Evolutionary conservation across 2,797 vertebrate species (phyloP).

Genomic region (Melanotaenia maccullochi): DNA sequence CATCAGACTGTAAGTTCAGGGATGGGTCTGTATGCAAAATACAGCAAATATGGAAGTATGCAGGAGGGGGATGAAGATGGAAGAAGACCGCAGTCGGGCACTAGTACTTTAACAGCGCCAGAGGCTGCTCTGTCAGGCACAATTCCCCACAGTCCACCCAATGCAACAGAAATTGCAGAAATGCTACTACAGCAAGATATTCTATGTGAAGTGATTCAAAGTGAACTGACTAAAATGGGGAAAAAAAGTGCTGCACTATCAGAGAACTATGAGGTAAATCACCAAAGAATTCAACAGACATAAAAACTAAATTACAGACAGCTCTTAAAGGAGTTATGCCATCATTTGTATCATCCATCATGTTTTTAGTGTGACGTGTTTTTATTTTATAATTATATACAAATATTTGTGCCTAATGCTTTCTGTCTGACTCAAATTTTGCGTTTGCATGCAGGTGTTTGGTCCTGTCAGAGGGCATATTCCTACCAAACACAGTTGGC

Average conservation of each 20-base stretch:
- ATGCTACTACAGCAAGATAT: constrained; percentile 61
- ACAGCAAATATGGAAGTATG: constrained; percentile 14
- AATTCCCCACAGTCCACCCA: constrained; percentile 66
- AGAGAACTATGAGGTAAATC: constrained; percentile 42
- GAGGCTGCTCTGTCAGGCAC: constrained; percentile 71
- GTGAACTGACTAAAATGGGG: constrained; percentile 30
- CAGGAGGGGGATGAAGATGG: constrained; percentile 48
- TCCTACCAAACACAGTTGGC: constrained; percentile 56
- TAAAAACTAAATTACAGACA: constrained; percentile 1
- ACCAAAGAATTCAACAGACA: constrained; percentile 23
- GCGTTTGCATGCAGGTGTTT: constrained; percentile 32
- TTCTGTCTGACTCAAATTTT: constrained; percentile 25
- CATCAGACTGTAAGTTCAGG: not conserved
- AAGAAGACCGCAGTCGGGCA: constrained; percentile 66
- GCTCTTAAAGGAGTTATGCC: not conserved
- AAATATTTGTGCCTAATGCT: constrained; percentile 39
- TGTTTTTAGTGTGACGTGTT: constrained; percentile 9
- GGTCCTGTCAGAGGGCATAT: constrained; percentile 27
- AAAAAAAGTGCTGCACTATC: constrained; percentile 34
- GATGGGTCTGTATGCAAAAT: constrained; percentile 15
- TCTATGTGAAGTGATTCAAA: constrained; percentile 63
- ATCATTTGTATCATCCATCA: constrained; percentile 29
- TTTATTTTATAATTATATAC: constrained; percentile 33
- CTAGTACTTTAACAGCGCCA: constrained; percentile 50
- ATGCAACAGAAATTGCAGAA: constrained; percentile 57